These are phyloP conservation scores for Mirounga angustirostris DNA, from an alignment of 2,113 vertebrate genomes.

Conservation along the genomic window DNA sequence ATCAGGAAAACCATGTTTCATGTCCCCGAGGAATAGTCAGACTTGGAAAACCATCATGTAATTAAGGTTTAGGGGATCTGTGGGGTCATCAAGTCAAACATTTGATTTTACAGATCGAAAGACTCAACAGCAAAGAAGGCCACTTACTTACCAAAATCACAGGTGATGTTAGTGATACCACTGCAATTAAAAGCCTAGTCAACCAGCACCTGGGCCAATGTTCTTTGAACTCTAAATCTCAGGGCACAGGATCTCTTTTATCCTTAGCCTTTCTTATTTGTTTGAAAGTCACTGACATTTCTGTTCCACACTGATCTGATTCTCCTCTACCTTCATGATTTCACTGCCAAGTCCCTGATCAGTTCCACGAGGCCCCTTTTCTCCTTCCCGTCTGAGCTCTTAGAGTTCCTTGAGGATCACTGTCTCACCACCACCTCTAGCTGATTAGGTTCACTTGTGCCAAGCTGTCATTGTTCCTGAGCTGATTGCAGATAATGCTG, in stretches of 20 bases:
- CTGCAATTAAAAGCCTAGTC: not conserved
- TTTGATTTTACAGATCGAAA: not conserved
- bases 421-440: not conserved
- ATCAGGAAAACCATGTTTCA: not conserved
- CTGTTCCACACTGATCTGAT: not conserved
- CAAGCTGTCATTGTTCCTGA: not conserved
- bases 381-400: not conserved
- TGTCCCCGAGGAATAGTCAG: not conserved
- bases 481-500: not conserved
- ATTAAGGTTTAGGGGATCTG: not conserved
- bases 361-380: not conserved
- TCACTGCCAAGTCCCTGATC: not conserved
- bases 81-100: not conserved
- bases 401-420: not conserved
- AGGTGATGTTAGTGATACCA: not conserved
- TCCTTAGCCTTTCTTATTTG: not conserved
- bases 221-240: not conserved
- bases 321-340: not conserved
- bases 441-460: not conserved
- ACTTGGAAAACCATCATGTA: not conserved
- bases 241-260: not conserved
- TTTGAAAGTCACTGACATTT: not conserved
- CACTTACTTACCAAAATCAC: not conserved
- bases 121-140: not conserved
- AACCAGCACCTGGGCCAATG: not conserved